Conservation (phyloP, 2,797 vertebrate genomes). For the Delichon dasypus region DNA sequence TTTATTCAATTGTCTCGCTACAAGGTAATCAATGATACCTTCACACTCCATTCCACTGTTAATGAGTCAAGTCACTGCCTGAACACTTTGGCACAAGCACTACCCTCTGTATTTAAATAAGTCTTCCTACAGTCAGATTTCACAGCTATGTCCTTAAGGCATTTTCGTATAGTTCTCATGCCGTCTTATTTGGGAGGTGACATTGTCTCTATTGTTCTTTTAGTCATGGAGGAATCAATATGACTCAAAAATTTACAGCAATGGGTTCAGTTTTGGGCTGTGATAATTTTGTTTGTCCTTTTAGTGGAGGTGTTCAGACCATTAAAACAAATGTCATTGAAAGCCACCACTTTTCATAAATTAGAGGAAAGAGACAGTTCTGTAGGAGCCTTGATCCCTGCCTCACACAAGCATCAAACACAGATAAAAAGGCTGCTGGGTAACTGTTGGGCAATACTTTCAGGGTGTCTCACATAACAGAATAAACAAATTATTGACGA, state of each 20-base stretch:
- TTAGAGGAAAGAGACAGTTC: not conserved
- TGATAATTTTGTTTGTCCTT: not conserved
- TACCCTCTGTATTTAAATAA: not conserved
- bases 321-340: not conserved
- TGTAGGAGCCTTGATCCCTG: not conserved
- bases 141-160: not conserved
- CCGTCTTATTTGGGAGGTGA: not conserved
- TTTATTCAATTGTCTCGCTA: not conserved
- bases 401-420: not conserved
- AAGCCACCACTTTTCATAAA: not conserved
- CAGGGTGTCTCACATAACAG: not conserved
- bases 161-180: not conserved
- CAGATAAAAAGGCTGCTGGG: not conserved
- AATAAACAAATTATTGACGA: not conserved
- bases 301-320: not conserved
- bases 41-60: not conserved
- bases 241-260: not conserved
- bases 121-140: not conserved
- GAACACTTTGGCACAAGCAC: accelerated
- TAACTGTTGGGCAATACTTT: not conserved
- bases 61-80: not conserved
- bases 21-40: not conserved
- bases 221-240: not conserved
- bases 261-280: not conserved
- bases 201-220: not conserved